These are phyloP conservation scores for Azemiops feae DNA, from an alignment of 2,113 vertebrate species.

Conservation along the genomic window DNA sequence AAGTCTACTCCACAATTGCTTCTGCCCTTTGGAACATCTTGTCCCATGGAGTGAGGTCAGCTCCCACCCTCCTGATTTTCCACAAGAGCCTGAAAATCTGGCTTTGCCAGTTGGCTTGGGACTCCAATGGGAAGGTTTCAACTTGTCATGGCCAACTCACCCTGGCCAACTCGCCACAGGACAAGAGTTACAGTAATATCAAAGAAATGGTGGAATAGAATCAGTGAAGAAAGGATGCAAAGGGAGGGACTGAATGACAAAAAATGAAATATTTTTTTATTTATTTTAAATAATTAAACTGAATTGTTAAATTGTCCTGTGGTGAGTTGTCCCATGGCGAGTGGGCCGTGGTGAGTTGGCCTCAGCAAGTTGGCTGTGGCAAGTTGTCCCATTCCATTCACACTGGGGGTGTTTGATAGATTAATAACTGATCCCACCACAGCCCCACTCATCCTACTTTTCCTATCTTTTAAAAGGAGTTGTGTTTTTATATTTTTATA, in stretches of 20 bases:
- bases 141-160: too few relatives aligned
- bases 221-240: background rate
- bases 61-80: background rate
- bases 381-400: background rate
- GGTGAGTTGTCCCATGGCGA: background rate
- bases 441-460: background rate
- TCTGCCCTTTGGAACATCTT: background rate
- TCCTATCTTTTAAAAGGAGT: background rate
- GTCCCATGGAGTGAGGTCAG: background rate
- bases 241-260: background rate
- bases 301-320: background rate
- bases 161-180: background rate
- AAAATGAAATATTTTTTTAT: background rate
- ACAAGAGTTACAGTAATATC: background rate
- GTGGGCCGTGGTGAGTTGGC: background rate
- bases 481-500: background rate
- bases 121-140: background rate
- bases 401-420: background rate
- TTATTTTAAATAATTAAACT: background rate
- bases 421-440: background rate
- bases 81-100: background rate
- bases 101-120: background rate
- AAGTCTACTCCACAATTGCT: background rate
- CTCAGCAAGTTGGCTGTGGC: too few relatives aligned
- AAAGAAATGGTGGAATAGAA: background rate